Percentiles rank a stretch among this genome's conserved stretches.
These are phyloP conservation scores for Hydrochoerus hydrochaeris DNA, from an alignment of 2,113 vertebrate species.

Conservation along the genomic window DNA sequence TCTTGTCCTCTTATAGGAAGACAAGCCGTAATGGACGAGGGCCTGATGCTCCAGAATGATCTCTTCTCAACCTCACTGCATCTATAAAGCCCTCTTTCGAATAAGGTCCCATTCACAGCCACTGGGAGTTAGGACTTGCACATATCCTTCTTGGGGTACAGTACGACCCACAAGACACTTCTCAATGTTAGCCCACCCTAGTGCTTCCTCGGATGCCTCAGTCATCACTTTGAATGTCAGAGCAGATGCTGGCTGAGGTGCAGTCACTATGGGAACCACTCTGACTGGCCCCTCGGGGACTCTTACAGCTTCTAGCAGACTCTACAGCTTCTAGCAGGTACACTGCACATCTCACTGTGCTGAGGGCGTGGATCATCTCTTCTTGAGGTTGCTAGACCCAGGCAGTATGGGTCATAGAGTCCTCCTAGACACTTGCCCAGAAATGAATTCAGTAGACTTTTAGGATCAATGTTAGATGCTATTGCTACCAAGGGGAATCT, in stretches of 20 bases:
- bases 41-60: not conserved
- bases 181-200: not conserved
- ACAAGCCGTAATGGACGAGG: not conserved
- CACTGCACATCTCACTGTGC: not conserved
- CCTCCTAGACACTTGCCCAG: not conserved
- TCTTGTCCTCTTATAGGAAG: not conserved
- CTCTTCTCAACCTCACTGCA: not conserved
- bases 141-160: not conserved
- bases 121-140: not conserved
- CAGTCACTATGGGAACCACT: not conserved
- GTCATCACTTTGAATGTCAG: not conserved
- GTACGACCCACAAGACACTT: not conserved
- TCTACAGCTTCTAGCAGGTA: not conserved
- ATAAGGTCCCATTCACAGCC: not conserved
- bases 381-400: not conserved
- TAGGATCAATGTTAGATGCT: not conserved
- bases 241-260: rapidly evolving
- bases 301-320: not conserved
- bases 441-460: not conserved
- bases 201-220: not conserved
- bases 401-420: not conserved
- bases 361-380: not conserved
- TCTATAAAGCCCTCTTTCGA: not conserved
- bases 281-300: not conserved
- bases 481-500: not conserved